These are phyloP conservation scores for Nannobrachium achirus DNA, from an alignment of 2,113 vertebrate genomes.

Conservation along the genomic window DNA sequence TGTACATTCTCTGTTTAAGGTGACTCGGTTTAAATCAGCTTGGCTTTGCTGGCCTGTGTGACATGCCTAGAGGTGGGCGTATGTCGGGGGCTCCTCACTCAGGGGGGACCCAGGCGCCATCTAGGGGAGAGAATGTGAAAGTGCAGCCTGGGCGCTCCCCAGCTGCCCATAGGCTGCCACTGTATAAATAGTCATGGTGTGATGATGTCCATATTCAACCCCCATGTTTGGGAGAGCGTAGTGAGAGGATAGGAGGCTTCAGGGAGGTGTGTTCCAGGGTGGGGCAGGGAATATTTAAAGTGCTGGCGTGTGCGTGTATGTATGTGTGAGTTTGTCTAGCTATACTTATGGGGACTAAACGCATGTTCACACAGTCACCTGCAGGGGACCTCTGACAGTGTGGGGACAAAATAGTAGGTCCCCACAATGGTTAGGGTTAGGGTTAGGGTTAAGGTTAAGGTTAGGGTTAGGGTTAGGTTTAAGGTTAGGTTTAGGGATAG, in stretches of 20 bases:
- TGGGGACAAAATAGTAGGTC: no score
- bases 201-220: slow-evolving; percentile 72
- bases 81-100: slow-evolving; percentile 37
- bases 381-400: no score
- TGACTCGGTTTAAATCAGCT: neutral
- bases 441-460: no score
- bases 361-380: no score
- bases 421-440: no score
- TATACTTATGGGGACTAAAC: no score
- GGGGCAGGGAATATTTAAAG: slow-evolving; percentile 75
- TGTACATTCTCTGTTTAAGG: slow-evolving; percentile 1
- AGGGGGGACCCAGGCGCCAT: slow-evolving; percentile 72
- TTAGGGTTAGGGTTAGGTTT: no score
- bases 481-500: no score
- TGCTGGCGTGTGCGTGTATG: slow-evolving; percentile 46
- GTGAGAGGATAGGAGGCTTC: slow-evolving; percentile 39
- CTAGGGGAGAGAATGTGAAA: slow-evolving; percentile 78
- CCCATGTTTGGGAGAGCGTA: slow-evolving; percentile 60
- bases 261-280: slow-evolving; percentile 55
- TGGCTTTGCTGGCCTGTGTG: slow-evolving; percentile 40
- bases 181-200: slow-evolving; percentile 82
- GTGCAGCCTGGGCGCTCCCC: slow-evolving; percentile 31
- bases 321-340: neutral
- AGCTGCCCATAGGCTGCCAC: slow-evolving; percentile 60
- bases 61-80: slow-evolving; percentile 62